These are phyloP conservation scores for Lepidurus arcticus DNA, from an alignment of 1,140 invertebrate species.

Conservation along the genomic window DNA sequence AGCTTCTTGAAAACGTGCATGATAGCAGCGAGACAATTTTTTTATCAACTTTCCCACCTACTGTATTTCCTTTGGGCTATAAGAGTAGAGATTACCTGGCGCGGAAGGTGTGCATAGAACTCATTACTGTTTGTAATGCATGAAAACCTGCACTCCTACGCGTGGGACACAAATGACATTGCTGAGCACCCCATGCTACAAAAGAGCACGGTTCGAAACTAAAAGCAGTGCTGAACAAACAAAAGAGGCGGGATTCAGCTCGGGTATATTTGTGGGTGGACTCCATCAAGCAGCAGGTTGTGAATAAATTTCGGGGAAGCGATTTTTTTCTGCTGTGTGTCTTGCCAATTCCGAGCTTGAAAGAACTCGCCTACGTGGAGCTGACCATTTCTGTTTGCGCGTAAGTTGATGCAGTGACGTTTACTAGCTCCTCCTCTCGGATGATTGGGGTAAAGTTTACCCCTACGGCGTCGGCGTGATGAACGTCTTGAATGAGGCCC, in stretches of 20 bases:
- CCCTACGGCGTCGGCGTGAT: constrained; percentile 5
- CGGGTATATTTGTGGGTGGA: background rate
- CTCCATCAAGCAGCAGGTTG: background rate
- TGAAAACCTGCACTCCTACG: background rate
- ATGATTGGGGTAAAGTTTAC: background rate
- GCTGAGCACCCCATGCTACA: too few species aligned
- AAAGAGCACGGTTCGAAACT: background rate
- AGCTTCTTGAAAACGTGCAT: too few species aligned
- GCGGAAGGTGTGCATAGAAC: too few species aligned
- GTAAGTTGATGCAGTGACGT: background rate
- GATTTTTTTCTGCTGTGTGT: background rate
- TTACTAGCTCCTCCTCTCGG: background rate
- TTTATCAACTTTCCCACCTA: too few species aligned
- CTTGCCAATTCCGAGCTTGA: background rate
- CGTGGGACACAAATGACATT: too few species aligned
- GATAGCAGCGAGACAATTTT: too few species aligned
- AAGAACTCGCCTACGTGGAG: background rate
- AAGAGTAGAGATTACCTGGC: too few species aligned
- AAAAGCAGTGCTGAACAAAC: background rate
- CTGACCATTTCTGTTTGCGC: background rate
- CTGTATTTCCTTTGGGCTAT: too few species aligned
- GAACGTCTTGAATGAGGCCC: constrained; percentile 6
- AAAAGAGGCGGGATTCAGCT: background rate
- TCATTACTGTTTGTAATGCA: too few species aligned
- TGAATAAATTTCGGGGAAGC: background rate